Percentiles rank a stretch among this genome's conserved stretches.
Evolutionary conservation across 1,140 invertebrate species (phyloP).

Genomic region (Microvelia longipes): DNA sequence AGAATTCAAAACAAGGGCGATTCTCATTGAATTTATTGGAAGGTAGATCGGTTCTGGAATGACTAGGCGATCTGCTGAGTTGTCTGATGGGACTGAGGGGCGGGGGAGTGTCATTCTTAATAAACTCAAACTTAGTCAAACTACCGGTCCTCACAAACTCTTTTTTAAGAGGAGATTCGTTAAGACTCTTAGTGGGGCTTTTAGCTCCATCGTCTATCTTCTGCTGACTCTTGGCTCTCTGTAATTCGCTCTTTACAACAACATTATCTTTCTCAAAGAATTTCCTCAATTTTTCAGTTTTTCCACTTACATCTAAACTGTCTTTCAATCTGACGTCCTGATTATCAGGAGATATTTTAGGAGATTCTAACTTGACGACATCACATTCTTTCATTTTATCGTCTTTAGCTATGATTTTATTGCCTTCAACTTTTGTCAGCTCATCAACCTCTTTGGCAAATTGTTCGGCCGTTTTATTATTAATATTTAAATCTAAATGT

Average conservation of each 20-base stretch:
- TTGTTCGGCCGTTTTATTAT: not conserved
- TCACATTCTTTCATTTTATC: not conserved
- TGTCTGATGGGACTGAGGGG: not conserved
- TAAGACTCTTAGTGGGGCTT: not conserved
- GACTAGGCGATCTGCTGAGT: not conserved
- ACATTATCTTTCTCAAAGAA: constrained; percentile 4
- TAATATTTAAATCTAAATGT: not conserved
- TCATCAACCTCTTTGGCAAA: not conserved
- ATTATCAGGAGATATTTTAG: not conserved
- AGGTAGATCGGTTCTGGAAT: not conserved
- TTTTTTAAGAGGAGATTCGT: not conserved
- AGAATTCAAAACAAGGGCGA: not conserved
- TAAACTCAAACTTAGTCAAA: not conserved
- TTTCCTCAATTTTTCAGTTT: constrained; percentile 6
- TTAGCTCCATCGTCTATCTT: not conserved
- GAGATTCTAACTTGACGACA: not conserved
- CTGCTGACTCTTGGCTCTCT: not conserved
- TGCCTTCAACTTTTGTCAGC: not conserved
- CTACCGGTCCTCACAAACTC: not conserved
- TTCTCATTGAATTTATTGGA: not conserved
- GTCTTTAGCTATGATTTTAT: not conserved
- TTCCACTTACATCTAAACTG: not conserved
- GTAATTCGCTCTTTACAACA: not conserved
- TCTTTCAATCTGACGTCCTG: not conserved
- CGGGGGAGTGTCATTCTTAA: not conserved